A percentile compares a stretch with the other conserved stretches of the same genome.
Evolutionary conservation across 1,140 invertebrate genomes (phyloP).

Genomic region (Archegozetes longisetosus): DNA sequence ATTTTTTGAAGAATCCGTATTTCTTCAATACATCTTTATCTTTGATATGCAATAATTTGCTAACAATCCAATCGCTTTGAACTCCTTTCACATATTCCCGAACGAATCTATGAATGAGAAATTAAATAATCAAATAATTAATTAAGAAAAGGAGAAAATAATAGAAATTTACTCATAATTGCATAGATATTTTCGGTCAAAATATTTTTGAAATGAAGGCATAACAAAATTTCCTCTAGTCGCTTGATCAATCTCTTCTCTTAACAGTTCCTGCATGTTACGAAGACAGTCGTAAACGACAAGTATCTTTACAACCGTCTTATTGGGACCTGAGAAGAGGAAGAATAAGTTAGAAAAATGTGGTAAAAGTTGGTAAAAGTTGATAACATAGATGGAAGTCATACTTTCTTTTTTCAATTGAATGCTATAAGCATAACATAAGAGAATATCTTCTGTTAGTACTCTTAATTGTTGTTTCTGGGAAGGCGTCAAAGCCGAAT

Average conservation of each 20-base stretch:
- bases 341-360: too few relatives aligned
- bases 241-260: background rate
- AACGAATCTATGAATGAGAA: constrained; percentile 1
- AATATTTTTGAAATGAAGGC: background rate
- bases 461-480: too few relatives aligned
- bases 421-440: too few relatives aligned
- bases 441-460: too few relatives aligned
- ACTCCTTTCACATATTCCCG: constrained; percentile 6
- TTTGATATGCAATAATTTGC: constrained; percentile 6
- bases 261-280: background rate
- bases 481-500: too few relatives aligned
- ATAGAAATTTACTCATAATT: constrained; percentile 9
- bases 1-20: too few relatives aligned
- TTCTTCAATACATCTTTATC: constrained; percentile 3
- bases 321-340: constrained; percentile 4
- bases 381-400: too few relatives aligned
- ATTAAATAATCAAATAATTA: background rate
- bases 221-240: background rate
- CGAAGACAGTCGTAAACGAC: constrained; percentile 8
- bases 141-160: too few relatives aligned
- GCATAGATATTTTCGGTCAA: background rate
- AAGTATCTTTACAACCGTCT: constrained; percentile 1
- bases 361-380: too few relatives aligned
- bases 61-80: constrained; percentile 5
- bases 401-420: too few relatives aligned